Percentiles rank a stretch among this genome's conserved stretches.
Conservation (phyloP, 2,113 vertebrate species). For the Coturnix japonica region DNA sequence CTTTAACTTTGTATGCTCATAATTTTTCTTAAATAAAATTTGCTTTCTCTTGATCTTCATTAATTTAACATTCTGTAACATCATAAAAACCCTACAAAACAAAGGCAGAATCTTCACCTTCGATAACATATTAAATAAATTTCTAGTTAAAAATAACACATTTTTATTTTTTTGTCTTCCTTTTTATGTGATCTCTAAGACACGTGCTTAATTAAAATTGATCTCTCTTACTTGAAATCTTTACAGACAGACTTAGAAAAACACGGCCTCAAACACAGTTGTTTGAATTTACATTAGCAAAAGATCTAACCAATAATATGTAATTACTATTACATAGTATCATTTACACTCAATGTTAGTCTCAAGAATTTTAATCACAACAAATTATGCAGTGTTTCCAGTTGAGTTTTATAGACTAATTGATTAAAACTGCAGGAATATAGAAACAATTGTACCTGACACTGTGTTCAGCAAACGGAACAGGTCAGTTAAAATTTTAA, state of each 20-base stretch:
- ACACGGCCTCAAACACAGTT: constrained; percentile 33
- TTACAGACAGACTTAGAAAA: constrained; percentile 63
- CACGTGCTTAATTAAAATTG: constrained; percentile 75
- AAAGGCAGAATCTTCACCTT: constrained; percentile 57
- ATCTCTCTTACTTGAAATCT: constrained; percentile 71
- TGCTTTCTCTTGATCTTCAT: constrained; percentile 55
- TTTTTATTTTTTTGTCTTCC: constrained; percentile 40
- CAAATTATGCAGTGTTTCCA: background rate
- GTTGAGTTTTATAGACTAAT: background rate
- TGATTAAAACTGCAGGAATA: background rate
- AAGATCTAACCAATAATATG: constrained; percentile 21
- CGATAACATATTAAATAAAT: constrained; percentile 64
- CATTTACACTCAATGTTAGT: background rate
- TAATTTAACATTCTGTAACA: constrained; percentile 67
- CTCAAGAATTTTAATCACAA: background rate
- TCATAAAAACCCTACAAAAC: constrained; percentile 63
- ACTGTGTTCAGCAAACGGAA: fast-evolving
- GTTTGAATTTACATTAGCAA: constrained; percentile 53
- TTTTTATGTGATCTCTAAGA: constrained; percentile 68
- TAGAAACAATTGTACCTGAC: background rate
- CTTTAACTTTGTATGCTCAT: constrained; percentile 18
- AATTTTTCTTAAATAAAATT: constrained; percentile 59
- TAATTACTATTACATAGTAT: constrained; percentile 13
- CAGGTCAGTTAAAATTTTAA: background rate
- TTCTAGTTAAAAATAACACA: constrained; percentile 42